phyloP scores from a whole-genome alignment of 2,888 invertebrate species.

The Diogma glabrata region DNA sequence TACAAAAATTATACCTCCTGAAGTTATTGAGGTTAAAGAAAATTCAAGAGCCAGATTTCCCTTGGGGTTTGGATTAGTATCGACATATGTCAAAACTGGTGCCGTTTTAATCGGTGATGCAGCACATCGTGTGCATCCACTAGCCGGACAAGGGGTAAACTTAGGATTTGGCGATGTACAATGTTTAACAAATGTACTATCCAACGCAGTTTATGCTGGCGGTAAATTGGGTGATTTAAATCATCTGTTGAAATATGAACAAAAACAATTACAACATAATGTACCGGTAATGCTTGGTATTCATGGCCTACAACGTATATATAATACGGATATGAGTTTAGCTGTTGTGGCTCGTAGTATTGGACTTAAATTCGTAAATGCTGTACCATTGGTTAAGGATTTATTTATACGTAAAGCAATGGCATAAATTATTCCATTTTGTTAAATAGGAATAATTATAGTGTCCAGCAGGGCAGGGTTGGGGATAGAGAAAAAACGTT shows the following conservation, averaged over 20 bases:
- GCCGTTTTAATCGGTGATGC: constrained; percentile 82
- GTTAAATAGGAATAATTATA: no score
- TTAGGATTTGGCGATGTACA: constrained; percentile 89
- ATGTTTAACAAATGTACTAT: constrained; percentile 56
- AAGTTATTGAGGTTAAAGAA: constrained; percentile 27
- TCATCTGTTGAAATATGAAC: constrained; percentile 74
- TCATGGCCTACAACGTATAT: constrained; percentile 77
- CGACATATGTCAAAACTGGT: constrained; percentile 69
- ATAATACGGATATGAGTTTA: constrained; percentile 59
- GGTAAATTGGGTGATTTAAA: constrained; percentile 55
- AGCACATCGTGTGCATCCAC: constrained; percentile 84
- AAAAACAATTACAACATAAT: constrained; percentile 69
- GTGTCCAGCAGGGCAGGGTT: no score
- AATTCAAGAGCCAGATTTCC: constrained; percentile 74
- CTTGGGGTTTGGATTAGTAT: constrained; percentile 80
- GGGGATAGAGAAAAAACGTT: no score
- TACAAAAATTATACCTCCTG: constrained; percentile 34
- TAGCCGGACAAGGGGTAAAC: constrained; percentile 97
- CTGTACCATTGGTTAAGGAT: no score
- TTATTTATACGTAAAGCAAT: no score
- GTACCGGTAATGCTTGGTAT: constrained; percentile 79
- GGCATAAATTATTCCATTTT: no score
- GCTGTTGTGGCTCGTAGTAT: constrained; percentile 68
- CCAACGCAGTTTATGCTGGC: constrained; percentile 61
- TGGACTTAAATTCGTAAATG: no score